Evolutionary conservation across 2,888 invertebrate species (phyloP), one percentile per base, ranked within the genome.

Genomic region (Venusia cambrica): DNA sequence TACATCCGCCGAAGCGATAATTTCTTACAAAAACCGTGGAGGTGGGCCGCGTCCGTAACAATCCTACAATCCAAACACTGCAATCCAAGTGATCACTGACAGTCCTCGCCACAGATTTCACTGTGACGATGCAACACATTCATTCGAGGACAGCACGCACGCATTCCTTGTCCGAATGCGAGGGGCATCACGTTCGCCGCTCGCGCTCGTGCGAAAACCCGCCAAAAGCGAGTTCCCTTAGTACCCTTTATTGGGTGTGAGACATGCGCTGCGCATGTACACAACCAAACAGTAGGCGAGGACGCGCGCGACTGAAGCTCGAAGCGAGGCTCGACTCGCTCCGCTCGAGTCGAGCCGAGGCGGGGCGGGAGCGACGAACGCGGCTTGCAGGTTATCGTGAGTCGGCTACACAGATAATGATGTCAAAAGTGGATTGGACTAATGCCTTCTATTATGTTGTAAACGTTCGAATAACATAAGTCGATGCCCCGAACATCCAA

Each of bases 361-460:
- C 69, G 73, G 73, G 79, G 75, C 76, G 77, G 78, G 75, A 61
- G 76, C 73, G 72, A 64, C 72, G 62, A 59, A 60, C 71, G 72
- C 66, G 62, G 71, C 72, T 75, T 75, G 75, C 84, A 81, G 83
- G 85, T 85, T 85, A 85, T 85, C 85, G 85, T 78, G 66, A 77
- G 68, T 71, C 74, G 74, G 65, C 74, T 78, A 77, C 72, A 74
- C 75, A 84, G 84, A 87, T 87, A 87, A 84, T 85, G 83, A 87
- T 84, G 84, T 84, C 85, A 85, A 83, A 87, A 84, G 84, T 81
- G 84, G 85, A 84, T 84, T 78, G 78, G 72, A 78, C 85, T 84
- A 84, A 84, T 83, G 76, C 71, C 80, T 77, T 73, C 73, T 76
- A 81, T 80, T 84, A 80, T 78, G 75, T 78, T 81, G 74, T 81